Percentiles rank a stretch among this genome's conserved stretches.
phyloP scores from a whole-genome alignment of 1,140 invertebrate species.

The Lineus longissimus region DNA sequence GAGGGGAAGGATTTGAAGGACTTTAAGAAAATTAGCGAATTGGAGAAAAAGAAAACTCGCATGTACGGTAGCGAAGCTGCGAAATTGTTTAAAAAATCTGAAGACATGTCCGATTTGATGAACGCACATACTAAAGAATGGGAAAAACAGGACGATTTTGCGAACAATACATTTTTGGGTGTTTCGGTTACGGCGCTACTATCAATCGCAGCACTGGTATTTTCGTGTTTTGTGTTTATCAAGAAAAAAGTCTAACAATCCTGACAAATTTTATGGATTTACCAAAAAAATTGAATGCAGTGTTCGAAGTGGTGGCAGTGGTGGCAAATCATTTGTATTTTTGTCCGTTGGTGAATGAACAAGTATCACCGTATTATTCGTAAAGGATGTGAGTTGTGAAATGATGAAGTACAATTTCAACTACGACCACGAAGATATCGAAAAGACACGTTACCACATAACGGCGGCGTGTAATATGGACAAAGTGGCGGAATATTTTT shows the following conservation, averaged over 20 bases:
- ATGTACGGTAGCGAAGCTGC: constrained; percentile 7
- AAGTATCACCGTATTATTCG: too few relatives aligned
- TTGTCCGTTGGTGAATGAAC: too few relatives aligned
- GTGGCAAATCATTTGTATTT: too few relatives aligned
- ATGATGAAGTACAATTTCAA: too few relatives aligned
- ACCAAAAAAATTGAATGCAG: too few relatives aligned
- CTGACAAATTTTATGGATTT: too few relatives aligned
- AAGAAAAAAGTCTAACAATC: constrained; percentile 1
- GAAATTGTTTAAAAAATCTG: constrained; percentile 7
- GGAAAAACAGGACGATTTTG: neutral
- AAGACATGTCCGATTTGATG: constrained; percentile 5
- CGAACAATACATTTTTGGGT: neutral
- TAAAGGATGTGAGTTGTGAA: too few relatives aligned
- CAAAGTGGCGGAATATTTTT: too few relatives aligned
- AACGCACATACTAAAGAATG: constrained; percentile 2
- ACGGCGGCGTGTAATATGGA: too few relatives aligned
- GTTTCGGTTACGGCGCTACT: constrained; percentile 1
- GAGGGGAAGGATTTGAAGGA: constrained; percentile 5
- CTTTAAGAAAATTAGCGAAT: constrained; percentile 7
- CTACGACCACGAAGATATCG: too few relatives aligned
- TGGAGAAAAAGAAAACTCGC: constrained; percentile 1
- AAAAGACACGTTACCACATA: too few relatives aligned
- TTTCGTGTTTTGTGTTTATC: constrained; percentile 2
- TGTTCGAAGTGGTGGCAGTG: too few relatives aligned
- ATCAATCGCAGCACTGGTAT: neutral